Evolutionary conservation across 2,888 invertebrate genomes (phyloP).

Genomic region (Volucella inflata): DNA sequence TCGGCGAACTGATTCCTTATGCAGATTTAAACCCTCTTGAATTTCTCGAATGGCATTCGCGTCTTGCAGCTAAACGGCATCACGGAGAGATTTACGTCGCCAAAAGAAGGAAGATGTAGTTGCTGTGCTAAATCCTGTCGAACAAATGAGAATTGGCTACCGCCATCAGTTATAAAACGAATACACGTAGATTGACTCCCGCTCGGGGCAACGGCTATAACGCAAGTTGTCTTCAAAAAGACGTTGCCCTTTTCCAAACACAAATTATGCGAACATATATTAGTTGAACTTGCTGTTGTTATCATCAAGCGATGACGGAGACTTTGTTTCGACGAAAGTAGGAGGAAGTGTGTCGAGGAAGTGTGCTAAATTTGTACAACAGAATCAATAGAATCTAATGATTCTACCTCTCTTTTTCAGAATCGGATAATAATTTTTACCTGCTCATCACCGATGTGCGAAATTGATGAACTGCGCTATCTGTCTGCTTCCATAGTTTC

Average conservation of each 20-base stretch:
- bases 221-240: constrained; percentile 36
- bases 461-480: too few relatives aligned
- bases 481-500: neutral
- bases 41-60: constrained; percentile 5
- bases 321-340: too few relatives aligned
- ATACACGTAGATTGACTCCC: constrained; percentile 6
- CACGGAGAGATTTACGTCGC: constrained; percentile 6
- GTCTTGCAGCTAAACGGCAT: constrained; percentile 17
- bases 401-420: too few relatives aligned
- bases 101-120: neutral
- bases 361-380: neutral
- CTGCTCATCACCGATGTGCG: neutral
- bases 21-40: neutral
- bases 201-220: constrained; percentile 23
- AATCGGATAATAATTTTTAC: neutral
- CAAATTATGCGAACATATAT: too few relatives aligned
- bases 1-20: constrained; percentile 7
- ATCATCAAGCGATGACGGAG: too few relatives aligned
- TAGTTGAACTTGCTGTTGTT: too few relatives aligned
- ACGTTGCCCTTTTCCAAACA: neutral
- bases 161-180: constrained; percentile 31
- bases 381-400: too few relatives aligned
- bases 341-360: neutral
- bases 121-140: neutral
- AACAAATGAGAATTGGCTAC: constrained; percentile 35